A percentile compares a stretch with the other conserved stretches of the same genome.
Evolutionary conservation across 2,113 vertebrate species (phyloP).

Genomic region (Sinocyclocheilus anshuiensis): DNA sequence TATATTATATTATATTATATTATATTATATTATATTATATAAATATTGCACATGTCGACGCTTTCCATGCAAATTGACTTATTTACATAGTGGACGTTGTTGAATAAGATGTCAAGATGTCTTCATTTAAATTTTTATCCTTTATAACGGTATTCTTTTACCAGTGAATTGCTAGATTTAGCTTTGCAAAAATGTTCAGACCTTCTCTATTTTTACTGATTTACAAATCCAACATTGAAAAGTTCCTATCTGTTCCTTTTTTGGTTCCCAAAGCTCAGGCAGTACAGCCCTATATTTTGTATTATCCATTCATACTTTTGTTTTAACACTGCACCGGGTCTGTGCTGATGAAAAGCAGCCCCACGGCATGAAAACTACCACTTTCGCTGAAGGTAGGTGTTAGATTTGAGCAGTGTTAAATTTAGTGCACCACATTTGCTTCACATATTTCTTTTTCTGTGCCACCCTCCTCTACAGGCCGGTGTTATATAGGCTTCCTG

Average conservation of each 20-base stretch:
- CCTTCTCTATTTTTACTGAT: too few species aligned
- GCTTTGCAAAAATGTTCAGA: too few species aligned
- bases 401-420: neutral
- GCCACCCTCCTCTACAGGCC: neutral
- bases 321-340: neutral
- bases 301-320: neutral
- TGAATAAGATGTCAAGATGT: too few species aligned
- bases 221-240: neutral
- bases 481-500: slow-evolving; percentile 2
- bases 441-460: slow-evolving; percentile 14
- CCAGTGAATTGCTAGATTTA: too few species aligned
- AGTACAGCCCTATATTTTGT: neutral
- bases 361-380: neutral
- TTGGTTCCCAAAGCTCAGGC: neutral
- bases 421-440: slow-evolving; percentile 5
- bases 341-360: neutral
- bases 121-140: too few species aligned
- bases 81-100: too few species aligned
- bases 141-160: too few species aligned
- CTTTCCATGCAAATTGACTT: too few species aligned
- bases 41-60: too few species aligned
- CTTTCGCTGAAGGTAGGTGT: slow-evolving; percentile 6
- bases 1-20: too few species aligned
- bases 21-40: too few species aligned
- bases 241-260: neutral